These are phyloP conservation scores for Drosophila nr. perissopoda DNA, from an alignment of 2,888 invertebrate species.

Conservation along the genomic window DNA sequence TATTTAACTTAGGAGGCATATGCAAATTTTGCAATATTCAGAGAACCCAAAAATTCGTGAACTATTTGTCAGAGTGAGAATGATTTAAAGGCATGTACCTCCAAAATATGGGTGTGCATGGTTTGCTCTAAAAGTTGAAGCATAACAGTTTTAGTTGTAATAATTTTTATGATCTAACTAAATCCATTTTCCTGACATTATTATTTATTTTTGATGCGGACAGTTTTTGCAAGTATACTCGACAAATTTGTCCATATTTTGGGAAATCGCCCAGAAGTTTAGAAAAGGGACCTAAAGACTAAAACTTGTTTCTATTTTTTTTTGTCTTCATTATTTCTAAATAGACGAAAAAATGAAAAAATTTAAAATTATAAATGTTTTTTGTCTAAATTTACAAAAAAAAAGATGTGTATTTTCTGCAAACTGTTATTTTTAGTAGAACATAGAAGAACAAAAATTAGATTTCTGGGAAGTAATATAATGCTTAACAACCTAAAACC, in stretches of 20 bases:
- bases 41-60: neutral
- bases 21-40: neutral
- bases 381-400: neutral
- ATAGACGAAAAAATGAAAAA: neutral
- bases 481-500: no score
- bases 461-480: neutral
- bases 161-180: neutral
- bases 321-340: neutral
- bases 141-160: neutral
- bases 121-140: neutral
- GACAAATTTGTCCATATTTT: neutral
- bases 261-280: neutral
- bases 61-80: neutral
- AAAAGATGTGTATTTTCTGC: neutral
- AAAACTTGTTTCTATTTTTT: neutral
- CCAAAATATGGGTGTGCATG: neutral
- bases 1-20: neutral
- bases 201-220: neutral
- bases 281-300: neutral
- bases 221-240: neutral
- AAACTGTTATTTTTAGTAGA: neutral
- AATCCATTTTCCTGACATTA: neutral
- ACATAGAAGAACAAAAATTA: neutral
- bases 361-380: neutral
- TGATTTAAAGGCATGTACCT: neutral